Evolutionary conservation across 2,113 vertebrate species (phyloP), one percentile per base, ranked within the genome.

Genomic region (Etia nguti): DNA sequence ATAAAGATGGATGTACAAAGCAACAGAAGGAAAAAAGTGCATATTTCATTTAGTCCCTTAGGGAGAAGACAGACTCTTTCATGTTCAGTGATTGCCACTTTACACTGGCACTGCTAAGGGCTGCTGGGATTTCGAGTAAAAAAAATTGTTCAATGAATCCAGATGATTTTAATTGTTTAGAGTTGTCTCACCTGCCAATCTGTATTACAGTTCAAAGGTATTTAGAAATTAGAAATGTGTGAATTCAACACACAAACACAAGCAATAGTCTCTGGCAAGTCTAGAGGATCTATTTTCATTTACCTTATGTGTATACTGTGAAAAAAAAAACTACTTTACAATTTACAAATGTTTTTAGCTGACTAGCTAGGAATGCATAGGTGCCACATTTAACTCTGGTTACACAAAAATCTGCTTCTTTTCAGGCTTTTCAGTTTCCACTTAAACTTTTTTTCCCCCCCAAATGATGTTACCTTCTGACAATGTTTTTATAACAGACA

Each of bases 1-100:
- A 26, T 83, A 41, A 83, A 84, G 36, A 60, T 34, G 50, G 20
- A 50, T 50, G 41, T 56, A 24, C 34, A 79, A 59, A 54, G 36
- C 26, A 56, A 62, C 2, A 55, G 22, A 8, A 34, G 75, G 50
- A 8, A 65, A 70, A 68, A 60, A 31, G 8, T 62, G 16, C 24
- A 87, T 77, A 75, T 83, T 54, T 91, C 77, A 89, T 89, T 85
- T 52, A 88, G 80, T 68, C 43, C 83, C 52, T 18, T 8, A 50
- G 85, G 73, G 80, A 62, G 36, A 34, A 26, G 60, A 62, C 16
- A 48, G 46, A 34, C 55, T 81, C 75, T 85, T 86, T 82, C 38
- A 77, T 80, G 26, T 54, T 11, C 60, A 65, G 12, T 41, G 20
- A 50, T 60, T 83, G 59, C 60, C 48, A 18, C n/a, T 6, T n/a